A percentile compares a stretch with the other conserved stretches of the same genome.
Conservation (phyloP, 92 coral and sea anemone species). For the Porites evermanni region DNA sequence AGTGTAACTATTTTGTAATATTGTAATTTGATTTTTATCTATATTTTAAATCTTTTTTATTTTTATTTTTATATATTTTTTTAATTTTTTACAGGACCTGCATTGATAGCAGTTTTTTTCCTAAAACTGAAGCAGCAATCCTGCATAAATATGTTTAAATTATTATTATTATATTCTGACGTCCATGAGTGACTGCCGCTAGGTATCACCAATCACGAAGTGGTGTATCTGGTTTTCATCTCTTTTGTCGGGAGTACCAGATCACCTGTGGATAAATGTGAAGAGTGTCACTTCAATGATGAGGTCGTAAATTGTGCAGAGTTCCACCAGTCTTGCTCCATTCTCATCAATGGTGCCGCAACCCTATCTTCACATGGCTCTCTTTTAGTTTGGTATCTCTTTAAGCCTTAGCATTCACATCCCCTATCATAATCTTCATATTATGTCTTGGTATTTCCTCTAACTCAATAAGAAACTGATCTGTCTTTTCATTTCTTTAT, state of each 20-base stretch:
- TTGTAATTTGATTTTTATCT: no score
- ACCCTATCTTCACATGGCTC: constrained; percentile 28
- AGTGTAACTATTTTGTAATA: no score
- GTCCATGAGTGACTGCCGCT: constrained; percentile 16
- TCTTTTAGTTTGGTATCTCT: constrained; percentile 1
- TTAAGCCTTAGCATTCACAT: constrained; percentile 27
- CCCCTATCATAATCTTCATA: constrained; percentile 4
- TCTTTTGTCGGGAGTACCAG: constrained; percentile 22
- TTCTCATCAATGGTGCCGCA: constrained; percentile 26
- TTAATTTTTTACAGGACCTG: no score
- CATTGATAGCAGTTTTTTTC: no score
- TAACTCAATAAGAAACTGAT: constrained; percentile 2
- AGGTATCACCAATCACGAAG: background rate
- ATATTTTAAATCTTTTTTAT: no score
- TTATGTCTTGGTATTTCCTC: constrained; percentile 9
- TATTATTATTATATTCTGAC: no score
- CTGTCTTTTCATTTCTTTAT: background rate
- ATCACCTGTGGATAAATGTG: constrained; percentile 1
- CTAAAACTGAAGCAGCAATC: no score
- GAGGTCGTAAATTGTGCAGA: constrained; percentile 18
- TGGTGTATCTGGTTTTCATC: constrained; percentile 41
- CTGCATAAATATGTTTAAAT: no score
- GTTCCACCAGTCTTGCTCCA: constrained; percentile 4
- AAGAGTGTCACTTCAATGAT: constrained; percentile 24
- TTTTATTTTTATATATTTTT: no score